Base-by-base conservation (phyloP, 2,888 invertebrate genomes). In the Emmelina monodactyla region DNA sequence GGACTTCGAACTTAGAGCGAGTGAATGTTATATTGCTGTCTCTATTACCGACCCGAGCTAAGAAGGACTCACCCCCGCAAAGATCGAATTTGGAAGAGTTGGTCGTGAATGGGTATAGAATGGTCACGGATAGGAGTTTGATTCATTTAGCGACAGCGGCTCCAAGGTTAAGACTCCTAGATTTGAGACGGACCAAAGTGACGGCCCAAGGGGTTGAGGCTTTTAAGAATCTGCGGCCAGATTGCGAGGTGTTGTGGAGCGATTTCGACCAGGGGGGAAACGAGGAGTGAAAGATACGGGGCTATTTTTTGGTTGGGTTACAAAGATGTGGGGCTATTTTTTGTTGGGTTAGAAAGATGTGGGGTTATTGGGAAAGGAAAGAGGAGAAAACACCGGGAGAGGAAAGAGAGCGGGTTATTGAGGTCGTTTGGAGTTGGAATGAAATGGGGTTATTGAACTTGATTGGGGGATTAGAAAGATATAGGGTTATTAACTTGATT, bases 171-270 rank as follows among this genome's bases (percentile, higher is more conserved):
- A 55, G 67, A 5, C 65, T 64, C 14, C 55, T 92, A 1, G 89
- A 92, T 58, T 82, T 92, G 1, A 84, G 85, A 0, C 83, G 85
- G 1, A 88, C 89, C 0, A 71, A 78, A 1, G 86, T 91, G 0
- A 87, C 88, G 0, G 57, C 58, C 4, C 51, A 63, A 0, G 90
- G 87, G 0, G 78, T 89, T 0, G 71, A 79, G n/a, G 62, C 66
- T 1, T 91, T 90, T 43, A 82, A 79, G 32, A 64, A 62, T 0
- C 50, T 76, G 0, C 78, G 87, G 37, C 86, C 88, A 0, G 81
- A 86, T 16, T 86, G 86, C 44, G 62, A 80, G 32, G 67, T 87
- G 0, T 34, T 44, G 1, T 61, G 0, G n/a, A n/a, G n/a, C n/a
- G n/a, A n/a, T n/a, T n/a, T n/a, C n/a, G n/a, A n/a, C n/a, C n/a